These are phyloP conservation scores for Meteorus sp. DNA, from an alignment of 1,140 invertebrate genomes.

Conservation along the genomic window DNA sequence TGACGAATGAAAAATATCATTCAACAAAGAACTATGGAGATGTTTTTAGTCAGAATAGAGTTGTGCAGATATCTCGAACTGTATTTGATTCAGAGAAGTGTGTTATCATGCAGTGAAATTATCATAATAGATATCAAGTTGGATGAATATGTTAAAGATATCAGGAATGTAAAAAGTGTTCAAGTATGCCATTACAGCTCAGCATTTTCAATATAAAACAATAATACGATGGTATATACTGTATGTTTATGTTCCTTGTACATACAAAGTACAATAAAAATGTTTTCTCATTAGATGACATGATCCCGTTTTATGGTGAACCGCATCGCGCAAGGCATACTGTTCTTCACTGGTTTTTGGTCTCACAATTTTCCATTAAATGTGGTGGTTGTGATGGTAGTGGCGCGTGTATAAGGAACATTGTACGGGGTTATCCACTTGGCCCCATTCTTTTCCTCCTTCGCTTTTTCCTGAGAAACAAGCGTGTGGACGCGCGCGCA, in stretches of 20 bases:
- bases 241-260: too few relatives aligned
- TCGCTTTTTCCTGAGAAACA: conserved; percentile 10
- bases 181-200: not conserved
- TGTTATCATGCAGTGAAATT: too few relatives aligned
- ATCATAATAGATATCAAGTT: too few relatives aligned
- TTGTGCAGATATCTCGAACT: too few relatives aligned
- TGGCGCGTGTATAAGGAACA: conserved; percentile 31
- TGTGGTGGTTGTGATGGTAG: conserved; percentile 35
- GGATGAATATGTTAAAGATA: too few relatives aligned
- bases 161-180: too few relatives aligned
- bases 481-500: too few relatives aligned
- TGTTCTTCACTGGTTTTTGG: conserved; percentile 18
- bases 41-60: too few relatives aligned
- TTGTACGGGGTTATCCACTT: conserved; percentile 23
- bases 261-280: conserved; percentile 12
- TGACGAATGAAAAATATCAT: too few relatives aligned
- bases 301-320: conserved; percentile 9
- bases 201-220: not conserved
- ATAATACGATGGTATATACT: not conserved
- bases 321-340: conserved; percentile 12
- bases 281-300: conserved; percentile 3
- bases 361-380: conserved; percentile 52
- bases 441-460: conserved; percentile 30
- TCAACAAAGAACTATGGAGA: too few relatives aligned
- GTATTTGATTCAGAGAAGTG: too few relatives aligned